Base-by-base conservation (phyloP, 2,888 invertebrate species). In the Drosophila mayaguana region DNA sequence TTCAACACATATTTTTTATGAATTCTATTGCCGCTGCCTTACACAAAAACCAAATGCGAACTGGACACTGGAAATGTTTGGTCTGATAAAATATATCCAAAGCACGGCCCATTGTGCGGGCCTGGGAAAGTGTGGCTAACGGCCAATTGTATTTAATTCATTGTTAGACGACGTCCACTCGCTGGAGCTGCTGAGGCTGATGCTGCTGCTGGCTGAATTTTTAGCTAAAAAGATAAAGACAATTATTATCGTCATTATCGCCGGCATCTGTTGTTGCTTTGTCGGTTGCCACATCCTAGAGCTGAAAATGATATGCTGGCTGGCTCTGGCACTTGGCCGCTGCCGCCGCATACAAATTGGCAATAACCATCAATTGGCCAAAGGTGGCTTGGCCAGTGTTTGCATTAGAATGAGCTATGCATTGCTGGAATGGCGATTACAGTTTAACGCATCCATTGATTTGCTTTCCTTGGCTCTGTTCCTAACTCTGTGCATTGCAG, bases 231-330 rank as follows among this genome's bases (percentile, higher is more conserved):
- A 86, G 86, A 89, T 86, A 89, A 86, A 88, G 89, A 86, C 89
- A 86, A 86, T 86, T 86, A 86, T 89, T 86, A 86, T 86, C 86
- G 88, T 88, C 78, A 86, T 86, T 86, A 89, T 86, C 86, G 88
- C 83, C 86, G 81, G 83, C 88, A 86, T 88, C 86, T 65, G 81
- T 72, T 73, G 74, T 12, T 32, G 48, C n/a, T 28, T 28, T 28
- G 14, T 16, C 45, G 63, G 67, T 68, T 78, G 72, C 71, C 65
- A 75, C 72, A 79, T 75, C 76, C 67, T 64, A 72, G 54, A 56
- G 74, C 66, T 66, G 80, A 72, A 84, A 84, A 88, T 84, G 84
- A 84, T 84, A 86, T 84, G 83, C 83, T 86, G 81, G 88, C 57
- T 61, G 8, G 7, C 56, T 46, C 56, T 48, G 32, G 22, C 56